Conservation (phyloP, 2,797 vertebrate species). For the Basileuterus tristriatus region DNA sequence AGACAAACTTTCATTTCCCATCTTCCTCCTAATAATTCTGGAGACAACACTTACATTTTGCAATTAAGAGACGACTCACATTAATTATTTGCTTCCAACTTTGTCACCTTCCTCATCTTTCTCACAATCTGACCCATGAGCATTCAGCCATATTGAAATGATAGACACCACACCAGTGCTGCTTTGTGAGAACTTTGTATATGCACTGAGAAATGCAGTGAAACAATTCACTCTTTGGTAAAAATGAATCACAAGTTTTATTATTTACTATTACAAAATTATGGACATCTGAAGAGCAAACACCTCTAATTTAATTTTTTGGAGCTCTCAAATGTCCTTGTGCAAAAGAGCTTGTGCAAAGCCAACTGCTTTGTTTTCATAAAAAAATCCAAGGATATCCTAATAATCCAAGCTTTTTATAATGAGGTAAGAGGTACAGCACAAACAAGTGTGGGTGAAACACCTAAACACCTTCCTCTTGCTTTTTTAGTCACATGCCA, state of each 20-base stretch:
- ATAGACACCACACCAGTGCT: not conserved
- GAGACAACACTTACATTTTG: not conserved
- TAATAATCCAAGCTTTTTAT: not conserved
- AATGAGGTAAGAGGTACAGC: not conserved
- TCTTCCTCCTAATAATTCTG: not conserved
- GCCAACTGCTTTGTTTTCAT: not conserved
- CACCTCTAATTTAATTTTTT: not conserved
- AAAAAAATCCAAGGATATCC: not conserved
- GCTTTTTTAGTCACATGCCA: not conserved
- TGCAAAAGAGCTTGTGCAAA: not conserved
- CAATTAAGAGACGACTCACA: not conserved
- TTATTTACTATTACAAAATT: not conserved
- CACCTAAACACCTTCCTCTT: not conserved
- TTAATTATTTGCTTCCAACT: not conserved
- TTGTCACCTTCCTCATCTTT: not conserved
- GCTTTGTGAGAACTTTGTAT: not conserved
- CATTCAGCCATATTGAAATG: not conserved
- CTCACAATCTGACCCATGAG: not conserved
- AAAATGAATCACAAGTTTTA: not conserved
- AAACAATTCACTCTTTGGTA: not conserved
- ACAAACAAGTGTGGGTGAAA: not conserved
- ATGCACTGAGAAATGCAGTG: not conserved
- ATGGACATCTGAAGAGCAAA: not conserved
- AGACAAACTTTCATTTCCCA: not conserved
- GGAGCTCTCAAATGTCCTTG: not conserved